Evolutionary conservation across 2,888 invertebrate species (phyloP).

Genomic region (Enchytraeus crypticus): DNA sequence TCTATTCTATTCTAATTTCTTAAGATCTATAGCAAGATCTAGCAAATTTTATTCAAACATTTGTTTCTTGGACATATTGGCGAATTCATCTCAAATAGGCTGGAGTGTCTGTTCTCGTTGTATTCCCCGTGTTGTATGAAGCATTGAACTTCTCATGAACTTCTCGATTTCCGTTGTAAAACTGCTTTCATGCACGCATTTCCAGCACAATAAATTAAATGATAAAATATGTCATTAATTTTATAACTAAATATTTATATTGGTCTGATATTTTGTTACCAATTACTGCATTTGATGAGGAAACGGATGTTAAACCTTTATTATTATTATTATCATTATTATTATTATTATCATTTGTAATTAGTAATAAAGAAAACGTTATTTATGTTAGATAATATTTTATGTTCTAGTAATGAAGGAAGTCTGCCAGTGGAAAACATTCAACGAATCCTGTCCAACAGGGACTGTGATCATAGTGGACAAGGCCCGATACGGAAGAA

Average conservation of each 20-base stretch:
- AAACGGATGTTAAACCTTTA: too few relatives aligned
- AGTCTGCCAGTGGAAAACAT: slow-evolving; percentile 16
- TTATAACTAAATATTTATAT: background rate
- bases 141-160: too few relatives aligned
- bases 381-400: background rate
- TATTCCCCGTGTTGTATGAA: too few relatives aligned
- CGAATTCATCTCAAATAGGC: too few relatives aligned
- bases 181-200: background rate
- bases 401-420: slow-evolving; percentile 2
- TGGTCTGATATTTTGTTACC: background rate
- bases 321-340: too few relatives aligned
- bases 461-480: slow-evolving; percentile 17
- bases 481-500: slow-evolving; percentile 17
- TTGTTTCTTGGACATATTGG: too few relatives aligned
- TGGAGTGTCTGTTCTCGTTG: too few relatives aligned
- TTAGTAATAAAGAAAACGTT: background rate
- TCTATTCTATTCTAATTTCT: background rate
- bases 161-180: too few relatives aligned
- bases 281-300: too few relatives aligned
- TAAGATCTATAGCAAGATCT: too few relatives aligned
- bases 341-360: background rate
- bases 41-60: too few relatives aligned
- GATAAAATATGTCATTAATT: background rate
- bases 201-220: background rate
- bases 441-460: slow-evolving; percentile 15